Conservation (phyloP, 2,888 invertebrate genomes). For the Oscheius myriophilus region DNA sequence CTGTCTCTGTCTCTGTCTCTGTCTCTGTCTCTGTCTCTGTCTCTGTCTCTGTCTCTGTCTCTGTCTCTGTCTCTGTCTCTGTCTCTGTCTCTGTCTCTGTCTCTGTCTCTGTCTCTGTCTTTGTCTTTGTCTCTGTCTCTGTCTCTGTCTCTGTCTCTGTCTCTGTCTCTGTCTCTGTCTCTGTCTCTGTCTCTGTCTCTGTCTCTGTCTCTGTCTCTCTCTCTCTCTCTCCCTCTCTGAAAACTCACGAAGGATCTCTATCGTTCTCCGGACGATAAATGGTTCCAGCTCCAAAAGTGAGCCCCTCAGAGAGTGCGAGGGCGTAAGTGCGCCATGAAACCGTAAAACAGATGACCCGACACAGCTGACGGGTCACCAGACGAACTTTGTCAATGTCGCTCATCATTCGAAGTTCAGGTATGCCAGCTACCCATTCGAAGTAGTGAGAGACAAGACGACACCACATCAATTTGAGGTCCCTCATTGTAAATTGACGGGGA, state of each 20-base stretch:
- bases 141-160: not conserved
- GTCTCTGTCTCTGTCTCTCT: not conserved
- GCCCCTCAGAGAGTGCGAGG: conserved; percentile 10
- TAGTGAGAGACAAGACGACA: conserved; percentile 45
- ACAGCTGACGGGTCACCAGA: conserved; percentile 37
- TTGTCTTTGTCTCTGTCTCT: too few relatives aligned
- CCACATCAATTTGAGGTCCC: conserved; percentile 38
- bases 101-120: too few relatives aligned
- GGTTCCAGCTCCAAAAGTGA: conserved; percentile 35
- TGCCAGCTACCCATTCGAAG: conserved; percentile 44
- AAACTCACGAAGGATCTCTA: conserved; percentile 37
- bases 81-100: too few relatives aligned
- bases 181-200: too few relatives aligned
- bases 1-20: too few relatives aligned
- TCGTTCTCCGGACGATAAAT: conserved; percentile 36
- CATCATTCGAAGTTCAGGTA: conserved; percentile 36
- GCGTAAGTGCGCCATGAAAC: conserved; percentile 36
- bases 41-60: not conserved
- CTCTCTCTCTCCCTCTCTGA: too few relatives aligned
- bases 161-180: too few relatives aligned
- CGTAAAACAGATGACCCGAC: conserved; percentile 39
- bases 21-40: too few relatives aligned
- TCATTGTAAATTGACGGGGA: conserved; percentile 3
- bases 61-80: too few relatives aligned
- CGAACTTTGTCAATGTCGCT: conserved; percentile 34